These are phyloP conservation scores for Telenomus remus DNA, from an alignment of 1,140 invertebrate genomes.

Conservation along the genomic window DNA sequence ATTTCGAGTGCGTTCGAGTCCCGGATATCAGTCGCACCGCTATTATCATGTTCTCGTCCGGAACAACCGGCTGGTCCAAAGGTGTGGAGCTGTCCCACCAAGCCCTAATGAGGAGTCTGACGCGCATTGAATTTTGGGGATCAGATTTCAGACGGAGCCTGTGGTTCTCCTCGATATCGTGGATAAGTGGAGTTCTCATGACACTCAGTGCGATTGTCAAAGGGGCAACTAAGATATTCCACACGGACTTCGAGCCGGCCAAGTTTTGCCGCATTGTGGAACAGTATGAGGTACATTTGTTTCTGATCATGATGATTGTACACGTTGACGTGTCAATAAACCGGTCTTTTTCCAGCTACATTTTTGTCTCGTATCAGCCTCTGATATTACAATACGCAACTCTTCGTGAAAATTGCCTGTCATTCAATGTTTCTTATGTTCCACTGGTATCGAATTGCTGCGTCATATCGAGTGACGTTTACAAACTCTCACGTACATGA, in stretches of 20 bases:
- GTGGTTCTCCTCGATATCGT: constrained; percentile 54
- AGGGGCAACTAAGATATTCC: constrained; percentile 69
- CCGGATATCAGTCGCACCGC: constrained; percentile 53
- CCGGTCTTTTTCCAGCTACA: too few relatives aligned
- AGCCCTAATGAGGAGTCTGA: constrained; percentile 11
- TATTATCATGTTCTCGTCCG: constrained; percentile 64
- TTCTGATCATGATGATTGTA: too few relatives aligned
- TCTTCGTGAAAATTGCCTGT: background rate
- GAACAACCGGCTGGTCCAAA: constrained; percentile 65
- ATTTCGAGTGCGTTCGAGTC: constrained; percentile 55
- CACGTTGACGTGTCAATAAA: background rate
- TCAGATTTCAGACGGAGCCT: constrained; percentile 32
- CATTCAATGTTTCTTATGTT: background rate
- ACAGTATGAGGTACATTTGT: constrained; percentile 68
- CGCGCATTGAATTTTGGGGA: constrained; percentile 4
- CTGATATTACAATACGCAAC: background rate
- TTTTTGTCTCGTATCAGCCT: too few relatives aligned
- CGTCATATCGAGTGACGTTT: too few relatives aligned
- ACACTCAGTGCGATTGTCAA: constrained; percentile 59
- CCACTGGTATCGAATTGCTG: too few relatives aligned
- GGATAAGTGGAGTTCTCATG: constrained; percentile 52
- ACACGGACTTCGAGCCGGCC: constrained; percentile 76
- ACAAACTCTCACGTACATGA: too few relatives aligned
- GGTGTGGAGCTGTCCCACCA: constrained; percentile 60
- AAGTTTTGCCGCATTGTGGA: constrained; percentile 74